Evolutionary conservation across 1,140 invertebrate genomes (phyloP), one percentile per base, ranked within the genome.

Genomic region (Drosophila setifemur): DNA sequence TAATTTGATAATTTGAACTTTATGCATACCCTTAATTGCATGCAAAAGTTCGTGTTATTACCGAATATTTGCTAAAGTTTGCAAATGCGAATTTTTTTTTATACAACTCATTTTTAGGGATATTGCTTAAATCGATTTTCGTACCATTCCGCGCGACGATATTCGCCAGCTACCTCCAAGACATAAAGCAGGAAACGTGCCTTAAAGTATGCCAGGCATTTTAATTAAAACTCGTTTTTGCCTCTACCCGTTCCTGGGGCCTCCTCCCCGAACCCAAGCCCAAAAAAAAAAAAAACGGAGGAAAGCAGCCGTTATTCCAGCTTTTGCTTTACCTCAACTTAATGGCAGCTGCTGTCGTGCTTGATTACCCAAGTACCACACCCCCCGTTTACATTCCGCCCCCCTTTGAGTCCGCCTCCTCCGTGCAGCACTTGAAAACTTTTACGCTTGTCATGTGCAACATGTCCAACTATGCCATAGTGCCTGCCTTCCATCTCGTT

Each of bases 331-430:
- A 85, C 69, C 79, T 79, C 74, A 83, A 79, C 74, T 83, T 85
- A 83, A 85, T 85, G 79, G 79, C 79, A 83, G 72, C 66, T 85
- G 79, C 79, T 78, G 73, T 85, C 79, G 73, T 83, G 78, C 73
- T 85, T 76, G 79, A 83, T 83, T 83, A 85, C 69, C 79, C 78
- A 39, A 53, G 49, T 71, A 45, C 68, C 29, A 63, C 29, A 29
- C 53, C 33, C n/a, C 23, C 7, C 52, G 31, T 8, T 26, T 40
- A 25, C 31, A 12, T 40, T 6, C 12, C 37, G n/a, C 21, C 35
- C 33, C n/a, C 26, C 7, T 14, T 19, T 7, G 1, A 3, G 12
- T 7, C 42, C 12, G 19, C 26, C 31, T 5, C n/a, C 9, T 11
- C 14, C 29, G 11, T 70, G 69, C 69, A 85, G 49, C 64, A 78